Percentiles rank a stretch among this genome's conserved stretches.
Conservation (phyloP, 1,140 invertebrate genomes). For the Cotesia glomerata region DNA sequence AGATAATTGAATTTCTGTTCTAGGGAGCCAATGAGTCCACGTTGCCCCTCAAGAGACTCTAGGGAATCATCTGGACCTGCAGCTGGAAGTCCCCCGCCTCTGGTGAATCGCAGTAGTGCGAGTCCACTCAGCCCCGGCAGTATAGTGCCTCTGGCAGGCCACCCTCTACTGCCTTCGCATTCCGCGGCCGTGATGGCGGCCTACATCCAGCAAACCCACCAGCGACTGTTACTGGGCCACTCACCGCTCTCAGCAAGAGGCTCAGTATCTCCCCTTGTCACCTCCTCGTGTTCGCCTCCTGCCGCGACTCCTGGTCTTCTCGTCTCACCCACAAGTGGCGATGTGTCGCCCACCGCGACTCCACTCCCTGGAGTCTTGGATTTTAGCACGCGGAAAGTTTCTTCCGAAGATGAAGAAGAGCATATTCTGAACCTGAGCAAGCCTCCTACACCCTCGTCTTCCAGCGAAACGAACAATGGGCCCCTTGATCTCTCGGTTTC, state of each 20-base stretch:
- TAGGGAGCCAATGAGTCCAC: slow-evolving; percentile 77
- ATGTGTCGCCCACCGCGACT: slow-evolving; percentile 56
- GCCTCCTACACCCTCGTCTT: slow-evolving; percentile 61
- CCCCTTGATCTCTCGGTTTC: slow-evolving; percentile 81
- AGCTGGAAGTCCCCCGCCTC: slow-evolving; percentile 68
- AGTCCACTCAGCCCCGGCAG: slow-evolving; percentile 60
- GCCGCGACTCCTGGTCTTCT: slow-evolving; percentile 59
- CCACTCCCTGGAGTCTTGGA: slow-evolving; percentile 72
- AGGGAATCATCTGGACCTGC: slow-evolving; percentile 68
- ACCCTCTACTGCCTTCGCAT: slow-evolving; percentile 72
- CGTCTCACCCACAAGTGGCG: slow-evolving; percentile 52
- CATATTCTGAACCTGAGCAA: slow-evolving; percentile 75
- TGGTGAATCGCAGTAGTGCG: slow-evolving; percentile 63
- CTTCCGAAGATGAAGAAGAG: slow-evolving; percentile 67
- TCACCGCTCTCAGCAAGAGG: slow-evolving; percentile 70
- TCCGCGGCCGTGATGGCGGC: slow-evolving; percentile 78
- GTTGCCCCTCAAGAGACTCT: slow-evolving; percentile 80
- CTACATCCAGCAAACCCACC: slow-evolving; percentile 74
- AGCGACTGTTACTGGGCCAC: slow-evolving; percentile 75
- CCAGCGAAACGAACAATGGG: slow-evolving; percentile 70
- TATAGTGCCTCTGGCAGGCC: slow-evolving; percentile 57
- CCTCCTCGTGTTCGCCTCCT: slow-evolving; percentile 67
- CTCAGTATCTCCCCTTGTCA: slow-evolving; percentile 68
- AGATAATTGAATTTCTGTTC: slow-evolving; percentile 56
- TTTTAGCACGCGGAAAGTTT: slow-evolving; percentile 74